Base-by-base conservation (phyloP, 2,113 vertebrate species). In the Phrynocephalus versicolor region DNA sequence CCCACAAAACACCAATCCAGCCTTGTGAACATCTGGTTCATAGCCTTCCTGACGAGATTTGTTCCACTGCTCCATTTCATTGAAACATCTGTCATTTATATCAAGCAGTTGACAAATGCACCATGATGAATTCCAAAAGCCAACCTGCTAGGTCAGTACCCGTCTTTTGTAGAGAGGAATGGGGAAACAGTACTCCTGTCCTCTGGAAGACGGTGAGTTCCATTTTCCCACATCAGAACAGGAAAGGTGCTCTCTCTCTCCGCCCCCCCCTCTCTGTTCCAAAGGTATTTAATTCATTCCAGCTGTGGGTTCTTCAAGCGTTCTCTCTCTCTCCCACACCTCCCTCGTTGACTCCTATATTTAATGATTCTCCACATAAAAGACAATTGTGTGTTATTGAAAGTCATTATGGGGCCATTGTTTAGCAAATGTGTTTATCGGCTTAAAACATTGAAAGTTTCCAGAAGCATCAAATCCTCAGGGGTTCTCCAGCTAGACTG, bases 11-110 rank as follows among this genome's bases (percentile, higher is more conserved):
- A 86, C 69, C 58, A 81, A 37, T 51, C 87, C 91, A 95, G 90
- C 91, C 90, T 82, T 88, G 90, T 90, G 93, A 96, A 96, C 96
- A 96, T 96, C 95, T 96, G 96, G 95, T 90, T 93, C 91, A 92
- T 95, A 94, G 91, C 86, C 89, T 91, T 95, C 94, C 91, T 93
- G 94, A 95, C 92, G 84, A 94, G 95, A 95, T 96, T 95, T 90
- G 93, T 94, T 96, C 95, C 94, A 95, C 90, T 87, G 87, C 82
- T 94, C 94, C 91, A 90, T 95, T 95, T 94, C 94, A 93, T 92
- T 93, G 93, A 94, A 96, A 95, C 95, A 96, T 95, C 95, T 96
- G 95, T 96, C 95, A 94, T 94, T 94, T 96, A 92, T 90, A 93
- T 95, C 95, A 94, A 93, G 87, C 78, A 81, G 79, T 90, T 94